phyloP scores from a whole-genome alignment of 2,797 vertebrate genomes.

The Gobio occitaniae region DNA sequence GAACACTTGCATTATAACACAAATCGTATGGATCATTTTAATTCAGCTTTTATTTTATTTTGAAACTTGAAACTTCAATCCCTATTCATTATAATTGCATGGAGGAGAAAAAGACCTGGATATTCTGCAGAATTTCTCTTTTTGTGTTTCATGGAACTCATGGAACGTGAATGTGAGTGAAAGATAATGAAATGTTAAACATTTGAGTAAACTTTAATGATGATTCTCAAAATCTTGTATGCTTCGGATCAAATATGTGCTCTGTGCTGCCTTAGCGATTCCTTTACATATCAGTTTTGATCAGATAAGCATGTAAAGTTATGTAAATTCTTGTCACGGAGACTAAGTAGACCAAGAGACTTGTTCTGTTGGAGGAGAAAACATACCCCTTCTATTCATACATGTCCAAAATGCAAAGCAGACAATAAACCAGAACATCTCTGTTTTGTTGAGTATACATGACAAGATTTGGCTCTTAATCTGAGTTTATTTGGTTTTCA shows the following conservation, averaged over 20 bases:
- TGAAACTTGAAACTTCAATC: neutral
- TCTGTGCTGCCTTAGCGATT: neutral
- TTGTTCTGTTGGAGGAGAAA: constrained; percentile 2
- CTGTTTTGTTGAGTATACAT: neutral
- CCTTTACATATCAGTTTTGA: constrained; percentile 22
- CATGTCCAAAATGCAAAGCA: constrained; percentile 11
- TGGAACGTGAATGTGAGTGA: neutral
- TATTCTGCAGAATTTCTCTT: neutral
- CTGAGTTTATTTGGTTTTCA: constrained; percentile 25
- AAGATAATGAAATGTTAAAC: neutral
- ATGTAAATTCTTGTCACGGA: constrained; percentile 21
- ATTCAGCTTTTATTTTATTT: neutral
- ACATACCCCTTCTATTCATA: constrained; percentile 6
- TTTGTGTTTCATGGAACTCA: neutral
- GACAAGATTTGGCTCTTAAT: neutral
- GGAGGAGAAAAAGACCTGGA: neutral
- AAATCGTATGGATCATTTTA: neutral
- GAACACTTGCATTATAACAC: neutral
- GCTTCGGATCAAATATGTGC: neutral
- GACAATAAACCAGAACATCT: constrained; percentile 11
- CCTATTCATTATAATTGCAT: neutral
- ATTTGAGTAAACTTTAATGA: neutral
- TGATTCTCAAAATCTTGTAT: neutral
- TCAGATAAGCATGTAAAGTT: constrained; percentile 35
- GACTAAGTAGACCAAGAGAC: neutral